Conservation (phyloP, 2,113 vertebrate species). For the Podarcis muralis region DNA sequence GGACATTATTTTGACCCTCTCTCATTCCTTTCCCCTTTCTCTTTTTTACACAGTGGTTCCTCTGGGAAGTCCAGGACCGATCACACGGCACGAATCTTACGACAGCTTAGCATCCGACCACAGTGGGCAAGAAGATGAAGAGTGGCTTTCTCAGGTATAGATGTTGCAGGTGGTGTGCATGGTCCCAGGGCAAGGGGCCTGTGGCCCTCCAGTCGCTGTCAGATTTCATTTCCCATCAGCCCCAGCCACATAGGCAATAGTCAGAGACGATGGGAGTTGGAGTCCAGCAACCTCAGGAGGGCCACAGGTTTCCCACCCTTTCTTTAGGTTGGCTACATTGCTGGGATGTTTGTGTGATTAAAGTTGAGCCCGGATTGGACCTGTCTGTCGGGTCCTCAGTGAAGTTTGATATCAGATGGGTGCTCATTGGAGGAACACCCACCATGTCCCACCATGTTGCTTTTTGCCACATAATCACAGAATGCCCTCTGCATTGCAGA, state of each 20-base stretch:
- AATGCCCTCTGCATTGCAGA: not conserved
- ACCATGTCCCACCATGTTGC: not conserved
- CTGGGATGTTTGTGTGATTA: not conserved
- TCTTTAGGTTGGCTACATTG: not conserved
- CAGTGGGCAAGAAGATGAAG: constrained; percentile 94
- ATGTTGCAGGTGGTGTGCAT: accelerated
- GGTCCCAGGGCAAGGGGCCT: not conserved
- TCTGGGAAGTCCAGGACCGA: constrained; percentile 89
- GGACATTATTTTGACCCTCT: not conserved
- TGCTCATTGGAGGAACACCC: not conserved
- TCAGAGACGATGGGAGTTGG: not conserved
- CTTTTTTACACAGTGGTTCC: constrained; percentile 80
- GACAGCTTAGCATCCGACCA: constrained; percentile 94
- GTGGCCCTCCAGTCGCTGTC: not conserved
- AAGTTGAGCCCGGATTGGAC: not conserved
- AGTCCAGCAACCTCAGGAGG: not conserved
- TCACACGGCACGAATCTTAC: constrained; percentile 91
- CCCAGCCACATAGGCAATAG: not conserved
- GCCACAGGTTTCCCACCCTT: not conserved
- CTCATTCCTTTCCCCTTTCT: not conserved
- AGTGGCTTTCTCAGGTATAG: constrained; percentile 97
- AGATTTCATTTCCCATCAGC: not conserved
- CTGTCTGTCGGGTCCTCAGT: no score
- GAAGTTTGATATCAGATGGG: not conserved
- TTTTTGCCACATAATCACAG: not conserved